Percentiles rank a stretch among this genome's conserved stretches.
phyloP scores from a whole-genome alignment of 2,797 vertebrate genomes.

The Pantherophis vulpinus region DNA sequence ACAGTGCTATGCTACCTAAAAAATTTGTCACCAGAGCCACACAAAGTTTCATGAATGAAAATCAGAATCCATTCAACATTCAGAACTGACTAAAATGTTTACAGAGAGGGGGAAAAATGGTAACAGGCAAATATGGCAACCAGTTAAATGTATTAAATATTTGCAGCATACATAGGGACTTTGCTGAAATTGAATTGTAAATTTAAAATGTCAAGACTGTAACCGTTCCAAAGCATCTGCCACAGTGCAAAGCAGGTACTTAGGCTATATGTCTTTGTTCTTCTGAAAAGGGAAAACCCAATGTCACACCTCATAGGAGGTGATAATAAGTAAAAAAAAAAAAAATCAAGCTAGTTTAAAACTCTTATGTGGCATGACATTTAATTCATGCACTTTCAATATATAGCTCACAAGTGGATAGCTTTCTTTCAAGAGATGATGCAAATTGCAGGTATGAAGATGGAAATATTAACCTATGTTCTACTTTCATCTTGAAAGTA shows the following conservation, averaged over 20 bases:
- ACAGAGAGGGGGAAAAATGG: background rate
- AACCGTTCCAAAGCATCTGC: constrained; percentile 24
- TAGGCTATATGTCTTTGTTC: constrained; percentile 31
- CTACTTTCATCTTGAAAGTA: constrained; percentile 57
- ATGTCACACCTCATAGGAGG: constrained; percentile 45
- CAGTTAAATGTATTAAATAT: constrained; percentile 56
- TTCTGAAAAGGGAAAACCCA: constrained; percentile 62
- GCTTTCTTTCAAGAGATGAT: constrained; percentile 55
- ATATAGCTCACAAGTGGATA: constrained; percentile 37
- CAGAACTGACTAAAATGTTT: background rate
- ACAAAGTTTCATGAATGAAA: background rate
- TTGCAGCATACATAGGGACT: constrained; percentile 56
- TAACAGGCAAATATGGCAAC: background rate
- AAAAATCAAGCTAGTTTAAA: constrained; percentile 45
- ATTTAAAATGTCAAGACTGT: constrained; percentile 29
- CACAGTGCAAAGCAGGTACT: background rate
- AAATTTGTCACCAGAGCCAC: background rate
- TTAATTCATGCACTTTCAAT: constrained; percentile 44
- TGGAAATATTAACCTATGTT: constrained; percentile 54
- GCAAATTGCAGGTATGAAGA: constrained; percentile 63
- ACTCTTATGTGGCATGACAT: constrained; percentile 54
- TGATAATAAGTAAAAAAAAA: constrained; percentile 12
- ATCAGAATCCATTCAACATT: background rate
- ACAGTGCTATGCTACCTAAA: background rate
- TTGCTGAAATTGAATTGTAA: constrained; percentile 49